phyloP scores from a whole-genome alignment of 2,113 vertebrate species.

The Machaerirhynchus nigripectus region DNA sequence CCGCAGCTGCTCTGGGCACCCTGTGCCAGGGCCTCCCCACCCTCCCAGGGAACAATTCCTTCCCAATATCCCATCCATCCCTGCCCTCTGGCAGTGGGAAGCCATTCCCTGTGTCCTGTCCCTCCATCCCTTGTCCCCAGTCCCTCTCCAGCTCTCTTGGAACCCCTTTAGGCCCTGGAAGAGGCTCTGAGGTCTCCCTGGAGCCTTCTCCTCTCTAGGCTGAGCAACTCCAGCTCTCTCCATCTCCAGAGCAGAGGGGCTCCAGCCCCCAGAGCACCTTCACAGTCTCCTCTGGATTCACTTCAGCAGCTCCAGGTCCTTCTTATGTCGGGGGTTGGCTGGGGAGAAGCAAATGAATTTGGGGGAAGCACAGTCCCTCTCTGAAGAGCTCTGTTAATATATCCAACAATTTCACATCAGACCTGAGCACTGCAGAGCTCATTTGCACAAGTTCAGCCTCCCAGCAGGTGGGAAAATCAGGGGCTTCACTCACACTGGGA shows the following conservation, averaged over 20 bases:
- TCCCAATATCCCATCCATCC: accelerated
- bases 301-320: background rate
- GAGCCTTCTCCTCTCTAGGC: background rate
- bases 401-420: background rate
- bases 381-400: background rate
- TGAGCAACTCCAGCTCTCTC: background rate
- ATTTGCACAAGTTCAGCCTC: background rate
- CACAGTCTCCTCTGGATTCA: background rate
- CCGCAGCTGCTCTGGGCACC: background rate
- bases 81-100: background rate
- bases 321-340: background rate
- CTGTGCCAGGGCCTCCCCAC: background rate
- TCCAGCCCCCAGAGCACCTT: background rate
- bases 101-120: background rate
- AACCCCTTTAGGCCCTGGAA: accelerated
- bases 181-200: background rate
- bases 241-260: background rate
- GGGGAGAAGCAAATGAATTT: accelerated
- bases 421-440: background rate
- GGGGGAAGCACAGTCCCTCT: background rate
- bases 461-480: background rate
- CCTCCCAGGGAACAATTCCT: background rate
- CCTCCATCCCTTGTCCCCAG: background rate
- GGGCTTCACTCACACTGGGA: background rate
- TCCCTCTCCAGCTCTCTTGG: background rate